Conservation (phyloP, 2,888 invertebrate species). For the Ichneumoninae sp. region DNA sequence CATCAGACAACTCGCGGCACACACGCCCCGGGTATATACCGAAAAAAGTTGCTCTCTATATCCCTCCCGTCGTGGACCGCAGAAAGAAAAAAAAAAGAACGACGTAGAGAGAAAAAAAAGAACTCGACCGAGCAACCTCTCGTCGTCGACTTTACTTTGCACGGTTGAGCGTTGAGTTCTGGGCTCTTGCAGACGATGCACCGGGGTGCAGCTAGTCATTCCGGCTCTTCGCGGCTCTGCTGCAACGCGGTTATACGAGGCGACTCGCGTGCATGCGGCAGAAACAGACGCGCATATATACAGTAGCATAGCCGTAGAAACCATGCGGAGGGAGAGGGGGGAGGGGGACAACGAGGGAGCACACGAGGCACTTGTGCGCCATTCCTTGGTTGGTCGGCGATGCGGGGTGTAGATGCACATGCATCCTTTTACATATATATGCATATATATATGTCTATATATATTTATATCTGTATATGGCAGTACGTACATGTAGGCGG, state of each 20-base stretch:
- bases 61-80: conserved; percentile 13
- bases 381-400: conserved; percentile 73
- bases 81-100: conserved; percentile 5
- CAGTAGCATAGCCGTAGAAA: conserved; percentile 12
- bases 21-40: conserved; percentile 39
- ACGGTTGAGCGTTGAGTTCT: conserved; percentile 47
- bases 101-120: conserved; percentile 15
- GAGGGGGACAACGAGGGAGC: conserved; percentile 55
- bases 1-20: conserved; percentile 17
- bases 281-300: conserved; percentile 19
- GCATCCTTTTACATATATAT: conserved; percentile 5
- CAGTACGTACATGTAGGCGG: conserved; percentile 31
- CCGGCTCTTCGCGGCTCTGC: conserved; percentile 24
- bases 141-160: conserved; percentile 49
- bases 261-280: conserved; percentile 23
- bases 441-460: neutral
- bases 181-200: conserved; percentile 33
- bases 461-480: conserved; percentile 1
- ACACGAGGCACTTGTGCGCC: conserved; percentile 72
- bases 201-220: conserved; percentile 35
- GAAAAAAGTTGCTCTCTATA: conserved; percentile 51
- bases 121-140: conserved; percentile 36
- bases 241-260: conserved; percentile 21
- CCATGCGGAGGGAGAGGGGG: neutral
- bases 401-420: conserved; percentile 36